Evolutionary conservation across 2,888 invertebrate species (phyloP).

Genomic region (Notodonta ziczac): DNA sequence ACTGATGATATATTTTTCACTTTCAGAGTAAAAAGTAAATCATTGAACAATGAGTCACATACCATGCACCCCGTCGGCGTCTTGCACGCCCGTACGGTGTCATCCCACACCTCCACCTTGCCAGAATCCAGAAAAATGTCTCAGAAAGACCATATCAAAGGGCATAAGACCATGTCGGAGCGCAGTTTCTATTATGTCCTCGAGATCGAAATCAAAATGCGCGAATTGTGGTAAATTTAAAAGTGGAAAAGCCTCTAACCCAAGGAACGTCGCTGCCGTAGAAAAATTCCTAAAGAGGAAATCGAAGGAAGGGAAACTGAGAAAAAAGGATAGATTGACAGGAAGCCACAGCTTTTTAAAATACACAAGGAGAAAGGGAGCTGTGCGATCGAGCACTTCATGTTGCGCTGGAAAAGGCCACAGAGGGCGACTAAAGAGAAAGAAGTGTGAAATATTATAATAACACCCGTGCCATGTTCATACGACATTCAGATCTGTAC

Average conservation of each 20-base stretch:
- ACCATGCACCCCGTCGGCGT: slow-evolving; percentile 71
- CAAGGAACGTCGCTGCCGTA: slow-evolving; percentile 47
- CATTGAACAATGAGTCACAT: slow-evolving; percentile 65
- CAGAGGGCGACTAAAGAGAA: slow-evolving; percentile 59
- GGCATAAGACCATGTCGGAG: slow-evolving; percentile 64
- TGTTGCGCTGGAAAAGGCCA: slow-evolving; percentile 73
- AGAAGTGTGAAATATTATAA: slow-evolving; percentile 47
- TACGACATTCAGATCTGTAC: not conserved
- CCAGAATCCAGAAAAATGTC: slow-evolving; percentile 65
- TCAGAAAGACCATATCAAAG: slow-evolving; percentile 59
- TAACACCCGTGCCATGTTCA: slow-evolving; percentile 10
- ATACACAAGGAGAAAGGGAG: slow-evolving; percentile 55
- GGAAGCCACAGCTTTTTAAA: slow-evolving; percentile 56
- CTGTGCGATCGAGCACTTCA: slow-evolving; percentile 29
- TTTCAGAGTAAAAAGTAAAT: slow-evolving; percentile 50
- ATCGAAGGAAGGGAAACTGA: slow-evolving; percentile 59
- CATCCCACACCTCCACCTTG: slow-evolving; percentile 72
- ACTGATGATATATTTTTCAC: slow-evolving; percentile 11
- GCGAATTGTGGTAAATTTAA: slow-evolving; percentile 56
- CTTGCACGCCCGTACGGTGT: slow-evolving; percentile 68
- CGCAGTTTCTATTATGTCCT: slow-evolving; percentile 71
- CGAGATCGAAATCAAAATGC: slow-evolving; percentile 61
- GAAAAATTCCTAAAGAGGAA: slow-evolving; percentile 62
- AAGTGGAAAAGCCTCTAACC: slow-evolving; percentile 22
- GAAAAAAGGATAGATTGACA: slow-evolving; percentile 53